These are phyloP conservation scores for Erpetoichthys calabaricus DNA, from an alignment of 2,797 vertebrate species.

Conservation along the genomic window DNA sequence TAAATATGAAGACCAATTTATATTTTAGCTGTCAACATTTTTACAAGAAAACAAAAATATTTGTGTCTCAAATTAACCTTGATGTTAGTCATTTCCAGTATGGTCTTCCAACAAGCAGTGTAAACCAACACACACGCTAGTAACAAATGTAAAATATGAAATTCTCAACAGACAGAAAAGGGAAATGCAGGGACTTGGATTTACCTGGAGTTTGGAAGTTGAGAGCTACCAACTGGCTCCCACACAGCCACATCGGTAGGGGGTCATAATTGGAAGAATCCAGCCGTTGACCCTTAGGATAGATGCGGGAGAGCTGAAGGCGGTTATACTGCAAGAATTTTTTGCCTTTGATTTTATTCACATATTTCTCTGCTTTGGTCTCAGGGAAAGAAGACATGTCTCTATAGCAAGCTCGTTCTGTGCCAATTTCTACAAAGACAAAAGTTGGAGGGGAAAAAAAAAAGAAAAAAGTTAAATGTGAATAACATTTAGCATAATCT, in stretches of 20 bases:
- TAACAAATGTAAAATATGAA: no score
- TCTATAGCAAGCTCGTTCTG: constrained; percentile 85
- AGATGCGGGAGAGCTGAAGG: constrained; percentile 90
- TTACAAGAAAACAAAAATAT: no score
- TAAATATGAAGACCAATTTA: no score
- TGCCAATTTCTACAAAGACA: constrained; percentile 71
- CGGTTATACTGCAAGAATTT: constrained; percentile 96
- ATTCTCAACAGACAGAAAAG: no score
- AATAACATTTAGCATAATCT: neutral
- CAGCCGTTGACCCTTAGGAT: constrained; percentile 89
- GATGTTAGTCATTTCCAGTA: no score
- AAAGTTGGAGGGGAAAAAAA: neutral
- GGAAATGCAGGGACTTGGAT: neutral
- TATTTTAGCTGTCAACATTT: no score
- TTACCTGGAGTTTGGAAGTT: constrained; percentile 97
- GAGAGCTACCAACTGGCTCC: constrained; percentile 90
- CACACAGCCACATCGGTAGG: constrained; percentile 96
- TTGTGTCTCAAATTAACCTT: no score
- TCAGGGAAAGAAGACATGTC: constrained; percentile 98
- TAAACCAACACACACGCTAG: no score
- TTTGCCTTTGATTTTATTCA: constrained; percentile 91
- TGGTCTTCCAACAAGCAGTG: no score
- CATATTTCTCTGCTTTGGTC: constrained; percentile 93
- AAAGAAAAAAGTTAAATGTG: no score
- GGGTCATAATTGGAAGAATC: constrained; percentile 98